Evolutionary conservation across 2,888 invertebrate genomes (phyloP).

Genomic region (Ophioninae sp.): DNA sequence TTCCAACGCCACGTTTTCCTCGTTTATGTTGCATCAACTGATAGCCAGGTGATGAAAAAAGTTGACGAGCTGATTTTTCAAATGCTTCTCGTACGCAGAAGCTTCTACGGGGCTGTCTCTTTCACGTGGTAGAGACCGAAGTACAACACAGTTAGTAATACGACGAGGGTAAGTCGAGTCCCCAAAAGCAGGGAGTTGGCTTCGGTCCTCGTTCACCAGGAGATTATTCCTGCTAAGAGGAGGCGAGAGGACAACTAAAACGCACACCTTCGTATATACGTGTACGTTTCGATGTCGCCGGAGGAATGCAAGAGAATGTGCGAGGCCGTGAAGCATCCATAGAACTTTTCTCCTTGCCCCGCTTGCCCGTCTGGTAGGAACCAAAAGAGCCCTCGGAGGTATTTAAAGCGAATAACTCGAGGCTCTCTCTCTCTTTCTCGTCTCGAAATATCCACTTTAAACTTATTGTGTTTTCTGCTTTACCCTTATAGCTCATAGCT

Average conservation of each 20-base stretch:
- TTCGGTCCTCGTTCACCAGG: conserved; percentile 37
- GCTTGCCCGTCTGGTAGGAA: conserved; percentile 54
- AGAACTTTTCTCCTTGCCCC: conserved; percentile 47
- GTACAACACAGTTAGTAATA: conserved; percentile 37
- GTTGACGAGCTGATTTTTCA: conserved; percentile 44
- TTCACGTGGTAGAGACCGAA: conserved; percentile 66
- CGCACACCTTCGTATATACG: conserved; percentile 40
- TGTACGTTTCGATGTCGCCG: conserved; percentile 58
- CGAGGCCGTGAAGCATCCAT: conserved; percentile 47
- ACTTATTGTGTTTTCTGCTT: conserved; percentile 64
- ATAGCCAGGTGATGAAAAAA: background rate
- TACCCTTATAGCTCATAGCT: conserved; percentile 44
- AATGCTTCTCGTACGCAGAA: conserved; percentile 38
- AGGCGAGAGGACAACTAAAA: conserved; percentile 26
- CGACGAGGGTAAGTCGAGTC: conserved; percentile 17
- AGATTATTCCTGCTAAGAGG: conserved; percentile 37
- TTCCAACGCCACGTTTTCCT: conserved; percentile 1
- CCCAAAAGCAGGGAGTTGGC: conserved; percentile 22
- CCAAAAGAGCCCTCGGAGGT: conserved; percentile 57
- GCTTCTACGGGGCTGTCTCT: conserved; percentile 62
- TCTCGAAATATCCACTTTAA: conserved; percentile 67
- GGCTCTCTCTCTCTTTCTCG: conserved; percentile 41
- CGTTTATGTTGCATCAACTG: conserved; percentile 11
- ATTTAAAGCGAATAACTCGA: conserved; percentile 70
- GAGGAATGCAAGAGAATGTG: conserved; percentile 60